phyloP scores from a whole-genome alignment of 2,888 invertebrate genomes.

The Therioaphis trifolii region DNA sequence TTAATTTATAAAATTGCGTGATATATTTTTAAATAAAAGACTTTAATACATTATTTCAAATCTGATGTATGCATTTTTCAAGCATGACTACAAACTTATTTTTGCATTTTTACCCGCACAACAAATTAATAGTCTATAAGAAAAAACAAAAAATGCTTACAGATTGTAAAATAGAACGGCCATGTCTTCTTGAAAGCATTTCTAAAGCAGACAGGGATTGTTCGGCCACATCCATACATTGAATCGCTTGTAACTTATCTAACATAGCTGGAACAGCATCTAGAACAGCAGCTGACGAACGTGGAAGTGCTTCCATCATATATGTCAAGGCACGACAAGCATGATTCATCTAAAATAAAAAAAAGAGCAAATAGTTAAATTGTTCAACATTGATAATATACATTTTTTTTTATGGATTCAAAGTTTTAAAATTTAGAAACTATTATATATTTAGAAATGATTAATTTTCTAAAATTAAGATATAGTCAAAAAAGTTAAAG shows the following conservation, averaged over 20 bases:
- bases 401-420: neutral
- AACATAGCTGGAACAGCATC: conserved; percentile 97
- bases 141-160: conserved; percentile 73
- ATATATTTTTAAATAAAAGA: too few species aligned
- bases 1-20: too few species aligned
- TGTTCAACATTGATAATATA: conserved; percentile 19
- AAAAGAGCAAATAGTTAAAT: too few species aligned
- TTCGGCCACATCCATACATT: conserved; percentile 99
- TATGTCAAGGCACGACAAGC: conserved; percentile 98
- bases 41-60: too few species aligned
- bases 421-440: neutral
- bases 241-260: conserved; percentile 96
- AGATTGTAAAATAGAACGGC: conserved; percentile 94
- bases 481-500: neutral
- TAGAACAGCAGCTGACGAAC: conserved; percentile 94
- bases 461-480: conserved; percentile 12
- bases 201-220: conserved; percentile 97
- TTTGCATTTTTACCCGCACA: too few species aligned
- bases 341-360: conserved; percentile 86
- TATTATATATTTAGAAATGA: neutral
- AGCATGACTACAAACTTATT: too few species aligned
- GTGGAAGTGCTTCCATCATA: conserved; percentile 98
- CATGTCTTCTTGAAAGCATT: conserved; percentile 95
- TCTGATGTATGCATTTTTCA: too few species aligned
- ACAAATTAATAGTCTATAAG: too few species aligned